Conservation (phyloP, 2,113 vertebrate species). For the Panthera tigris region DNA sequence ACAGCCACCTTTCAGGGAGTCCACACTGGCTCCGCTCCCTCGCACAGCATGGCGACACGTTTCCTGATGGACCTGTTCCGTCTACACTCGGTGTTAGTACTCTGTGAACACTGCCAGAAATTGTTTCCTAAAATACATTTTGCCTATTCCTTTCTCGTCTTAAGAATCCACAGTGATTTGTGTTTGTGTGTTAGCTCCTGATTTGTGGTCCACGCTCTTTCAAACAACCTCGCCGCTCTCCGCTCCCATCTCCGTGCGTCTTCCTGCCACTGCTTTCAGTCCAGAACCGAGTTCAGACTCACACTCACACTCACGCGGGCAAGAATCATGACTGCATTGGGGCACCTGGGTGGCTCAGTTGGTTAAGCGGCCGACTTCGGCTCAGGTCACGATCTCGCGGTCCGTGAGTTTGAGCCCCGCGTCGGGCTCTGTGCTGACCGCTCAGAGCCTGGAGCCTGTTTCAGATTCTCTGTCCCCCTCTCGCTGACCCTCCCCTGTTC, state of each 20-base stretch:
- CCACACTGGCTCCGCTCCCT: too few relatives aligned
- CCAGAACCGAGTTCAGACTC: background rate
- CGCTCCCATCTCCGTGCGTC: background rate
- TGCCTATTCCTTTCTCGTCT: background rate
- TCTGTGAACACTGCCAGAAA: background rate
- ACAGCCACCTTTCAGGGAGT: background rate
- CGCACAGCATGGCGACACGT: accelerated
- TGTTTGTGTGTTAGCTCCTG: background rate
- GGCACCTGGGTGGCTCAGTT: too few relatives aligned
- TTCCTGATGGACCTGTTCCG: accelerated
- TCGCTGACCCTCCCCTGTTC: too few relatives aligned
- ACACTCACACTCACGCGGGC: background rate
- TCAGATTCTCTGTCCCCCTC: too few relatives aligned
- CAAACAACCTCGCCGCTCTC: accelerated
- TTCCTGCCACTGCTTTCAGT: background rate
- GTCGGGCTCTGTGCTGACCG: too few relatives aligned
- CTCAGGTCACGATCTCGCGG: too few relatives aligned
- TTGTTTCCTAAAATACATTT: background rate
- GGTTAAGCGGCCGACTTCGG: too few relatives aligned
- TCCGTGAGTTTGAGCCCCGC: too few relatives aligned
- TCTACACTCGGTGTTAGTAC: background rate
- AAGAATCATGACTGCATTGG: background rate
- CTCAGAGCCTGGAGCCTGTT: too few relatives aligned
- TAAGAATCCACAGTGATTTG: background rate
- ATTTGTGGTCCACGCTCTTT: background rate